Evolutionary conservation across 2,888 invertebrate genomes (phyloP).

Genomic region (Lepetodrilus schrolli): DNA sequence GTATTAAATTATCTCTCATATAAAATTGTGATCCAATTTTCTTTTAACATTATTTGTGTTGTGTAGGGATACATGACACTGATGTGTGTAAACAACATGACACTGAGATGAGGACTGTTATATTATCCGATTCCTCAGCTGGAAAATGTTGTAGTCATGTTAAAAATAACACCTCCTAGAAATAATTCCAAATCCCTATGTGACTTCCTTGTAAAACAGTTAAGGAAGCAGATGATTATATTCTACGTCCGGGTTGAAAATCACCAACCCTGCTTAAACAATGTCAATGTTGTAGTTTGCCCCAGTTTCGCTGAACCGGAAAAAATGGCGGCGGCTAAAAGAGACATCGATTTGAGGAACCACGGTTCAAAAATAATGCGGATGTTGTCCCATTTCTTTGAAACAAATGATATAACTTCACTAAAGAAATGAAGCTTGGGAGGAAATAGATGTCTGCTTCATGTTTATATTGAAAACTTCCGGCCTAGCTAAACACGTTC

Average conservation of each 20-base stretch:
- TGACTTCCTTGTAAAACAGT: neutral
- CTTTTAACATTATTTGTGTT: too few relatives aligned
- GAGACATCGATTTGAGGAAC: neutral
- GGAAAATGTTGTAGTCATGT: too few relatives aligned
- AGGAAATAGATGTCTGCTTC: constrained; percentile 70
- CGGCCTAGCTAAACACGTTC: constrained; percentile 65
- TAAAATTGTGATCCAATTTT: too few relatives aligned
- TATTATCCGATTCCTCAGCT: too few relatives aligned
- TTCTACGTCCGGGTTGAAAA: constrained; percentile 8
- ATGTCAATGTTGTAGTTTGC: constrained; percentile 11
- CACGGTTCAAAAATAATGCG: neutral
- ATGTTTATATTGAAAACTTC: constrained; percentile 68
- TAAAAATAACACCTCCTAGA: too few relatives aligned
- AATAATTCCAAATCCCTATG: too few relatives aligned
- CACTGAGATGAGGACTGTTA: too few relatives aligned
- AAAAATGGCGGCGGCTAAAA: constrained; percentile 9
- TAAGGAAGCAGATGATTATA: neutral
- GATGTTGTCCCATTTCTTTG: too few relatives aligned
- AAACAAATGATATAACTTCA: neutral
- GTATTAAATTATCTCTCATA: too few relatives aligned
- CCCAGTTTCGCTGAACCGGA: constrained; percentile 23
- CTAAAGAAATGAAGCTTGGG: constrained; percentile 32
- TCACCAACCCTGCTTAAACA: neutral
- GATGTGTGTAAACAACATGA: too few relatives aligned
- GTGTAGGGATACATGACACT: neutral